Evolutionary conservation across 2,797 vertebrate species (phyloP).

Genomic region (Eospalax fontanierii): DNA sequence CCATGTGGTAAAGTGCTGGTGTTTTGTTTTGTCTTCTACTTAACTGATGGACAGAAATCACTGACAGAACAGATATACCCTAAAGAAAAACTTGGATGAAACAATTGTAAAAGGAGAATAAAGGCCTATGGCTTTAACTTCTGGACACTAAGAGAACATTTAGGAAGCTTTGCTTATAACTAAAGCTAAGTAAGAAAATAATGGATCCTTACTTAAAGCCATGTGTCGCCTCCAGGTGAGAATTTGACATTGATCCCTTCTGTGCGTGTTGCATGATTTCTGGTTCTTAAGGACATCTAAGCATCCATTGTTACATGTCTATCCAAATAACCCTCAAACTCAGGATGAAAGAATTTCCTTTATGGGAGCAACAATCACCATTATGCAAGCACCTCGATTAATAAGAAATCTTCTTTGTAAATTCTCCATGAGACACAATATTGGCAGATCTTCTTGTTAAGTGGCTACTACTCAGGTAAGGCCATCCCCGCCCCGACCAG

Average conservation of each 20-base stretch:
- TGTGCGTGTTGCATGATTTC: not conserved
- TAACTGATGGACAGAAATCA: slow-evolving; percentile 84
- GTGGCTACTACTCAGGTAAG: slow-evolving; percentile 86
- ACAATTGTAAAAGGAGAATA: slow-evolving; percentile 70
- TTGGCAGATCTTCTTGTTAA: slow-evolving; percentile 89
- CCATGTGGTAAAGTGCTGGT: slow-evolving; percentile 72
- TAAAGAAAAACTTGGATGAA: slow-evolving; percentile 82
- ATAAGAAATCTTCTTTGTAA: slow-evolving; percentile 87
- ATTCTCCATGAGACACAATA: slow-evolving; percentile 87
- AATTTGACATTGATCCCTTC: not conserved
- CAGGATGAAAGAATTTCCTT: slow-evolving; percentile 79
- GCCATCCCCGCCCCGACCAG: slow-evolving; percentile 89
- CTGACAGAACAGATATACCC: slow-evolving; percentile 80
- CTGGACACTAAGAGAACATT: slow-evolving; percentile 36
- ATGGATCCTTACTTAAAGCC: slow-evolving; percentile 36
- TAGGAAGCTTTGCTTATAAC: slow-evolving; percentile 44
- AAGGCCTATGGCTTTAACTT: slow-evolving; percentile 38
- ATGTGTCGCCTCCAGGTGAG: not conserved
- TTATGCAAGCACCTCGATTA: slow-evolving; percentile 85
- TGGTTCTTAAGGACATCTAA: slow-evolving; percentile 72
- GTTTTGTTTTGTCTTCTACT: slow-evolving; percentile 55
- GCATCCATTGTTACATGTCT: slow-evolving; percentile 78
- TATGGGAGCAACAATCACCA: slow-evolving; percentile 81
- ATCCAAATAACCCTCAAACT: slow-evolving; percentile 85
- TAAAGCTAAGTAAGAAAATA: slow-evolving; percentile 55